Evolutionary conservation across 2,113 vertebrate genomes (phyloP).

Genomic region (Scophthalmus maximus): DNA sequence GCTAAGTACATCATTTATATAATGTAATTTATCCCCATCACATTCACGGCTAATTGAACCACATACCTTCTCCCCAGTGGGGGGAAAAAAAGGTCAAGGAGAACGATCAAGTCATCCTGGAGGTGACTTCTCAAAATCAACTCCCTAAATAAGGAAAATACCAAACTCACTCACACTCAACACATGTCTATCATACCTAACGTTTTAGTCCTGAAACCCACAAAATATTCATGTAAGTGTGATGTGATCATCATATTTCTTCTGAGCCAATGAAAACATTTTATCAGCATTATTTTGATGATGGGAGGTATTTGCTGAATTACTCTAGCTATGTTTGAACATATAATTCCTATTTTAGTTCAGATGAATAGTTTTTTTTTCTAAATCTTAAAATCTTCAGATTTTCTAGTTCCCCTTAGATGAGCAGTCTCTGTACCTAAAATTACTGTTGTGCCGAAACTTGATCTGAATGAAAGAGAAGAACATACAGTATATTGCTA

Average conservation of each 20-base stretch:
- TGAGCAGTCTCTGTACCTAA: too few species aligned
- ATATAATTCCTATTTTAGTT: too few species aligned
- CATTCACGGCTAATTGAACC: conserved; percentile 67
- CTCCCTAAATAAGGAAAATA: not conserved
- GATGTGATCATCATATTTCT: not conserved
- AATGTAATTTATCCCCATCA: conserved; percentile 67
- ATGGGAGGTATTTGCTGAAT: too few species aligned
- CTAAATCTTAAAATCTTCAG: too few species aligned
- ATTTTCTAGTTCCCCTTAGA: too few species aligned
- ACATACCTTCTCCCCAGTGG: conserved; percentile 41
- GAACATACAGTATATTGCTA: not conserved
- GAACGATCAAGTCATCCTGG: not conserved
- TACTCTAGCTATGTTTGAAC: too few species aligned
- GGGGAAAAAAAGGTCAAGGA: conserved; percentile 45
- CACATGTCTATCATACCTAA: not conserved
- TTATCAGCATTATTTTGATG: too few species aligned
- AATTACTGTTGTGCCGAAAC: too few species aligned
- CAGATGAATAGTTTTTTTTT: too few species aligned
- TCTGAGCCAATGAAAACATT: too few species aligned
- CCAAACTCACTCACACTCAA: not conserved
- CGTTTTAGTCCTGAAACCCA: not conserved
- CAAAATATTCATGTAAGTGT: not conserved
- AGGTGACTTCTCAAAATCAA: conserved; percentile 41
- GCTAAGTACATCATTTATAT: conserved; percentile 70
- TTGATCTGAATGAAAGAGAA: too few species aligned